A percentile compares a stretch with the other conserved stretches of the same genome.
Conservation (phyloP, 2,797 vertebrate species). For the Sebastes steindachneri region DNA sequence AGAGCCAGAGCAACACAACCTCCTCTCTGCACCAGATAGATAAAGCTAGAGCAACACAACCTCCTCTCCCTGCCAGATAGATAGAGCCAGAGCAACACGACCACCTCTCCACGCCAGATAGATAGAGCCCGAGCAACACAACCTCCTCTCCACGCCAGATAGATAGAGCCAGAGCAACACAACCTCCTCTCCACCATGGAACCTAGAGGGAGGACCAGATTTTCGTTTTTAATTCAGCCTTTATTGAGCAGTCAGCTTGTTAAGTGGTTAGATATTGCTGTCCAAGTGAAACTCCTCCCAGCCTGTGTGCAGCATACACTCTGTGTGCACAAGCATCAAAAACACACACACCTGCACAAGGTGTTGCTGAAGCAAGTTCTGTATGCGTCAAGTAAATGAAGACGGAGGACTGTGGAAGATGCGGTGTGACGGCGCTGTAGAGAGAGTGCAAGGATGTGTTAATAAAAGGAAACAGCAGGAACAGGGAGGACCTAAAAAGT, state of each 20-base stretch:
- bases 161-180: no score
- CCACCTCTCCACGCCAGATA: no score
- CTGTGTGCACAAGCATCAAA: neutral
- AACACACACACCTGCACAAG: neutral
- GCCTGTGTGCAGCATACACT: neutral
- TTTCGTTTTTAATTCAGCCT: neutral
- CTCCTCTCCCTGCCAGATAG: no score
- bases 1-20: no score
- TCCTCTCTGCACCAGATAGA: no score
- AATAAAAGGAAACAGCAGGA: slow-evolving; percentile 27
- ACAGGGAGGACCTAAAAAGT: neutral
- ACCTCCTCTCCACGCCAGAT: no score
- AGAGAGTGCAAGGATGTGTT: slow-evolving; percentile 1
- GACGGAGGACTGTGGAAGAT: neutral
- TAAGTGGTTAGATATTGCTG: slow-evolving; percentile 9
- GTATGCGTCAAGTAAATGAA: slow-evolving; percentile 24
- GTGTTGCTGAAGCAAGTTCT: neutral
- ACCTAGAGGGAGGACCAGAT: no score
- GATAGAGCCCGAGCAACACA: rapidly evolving
- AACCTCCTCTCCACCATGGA: no score
- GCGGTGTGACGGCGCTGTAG: neutral
- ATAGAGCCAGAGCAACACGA: no score
- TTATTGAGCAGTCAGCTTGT: slow-evolving; percentile 16
- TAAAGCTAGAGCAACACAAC: no score
- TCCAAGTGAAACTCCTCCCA: neutral